Evolutionary conservation across 1,140 invertebrate species (phyloP).

Genomic region (Drosophila prosaltans): DNA sequence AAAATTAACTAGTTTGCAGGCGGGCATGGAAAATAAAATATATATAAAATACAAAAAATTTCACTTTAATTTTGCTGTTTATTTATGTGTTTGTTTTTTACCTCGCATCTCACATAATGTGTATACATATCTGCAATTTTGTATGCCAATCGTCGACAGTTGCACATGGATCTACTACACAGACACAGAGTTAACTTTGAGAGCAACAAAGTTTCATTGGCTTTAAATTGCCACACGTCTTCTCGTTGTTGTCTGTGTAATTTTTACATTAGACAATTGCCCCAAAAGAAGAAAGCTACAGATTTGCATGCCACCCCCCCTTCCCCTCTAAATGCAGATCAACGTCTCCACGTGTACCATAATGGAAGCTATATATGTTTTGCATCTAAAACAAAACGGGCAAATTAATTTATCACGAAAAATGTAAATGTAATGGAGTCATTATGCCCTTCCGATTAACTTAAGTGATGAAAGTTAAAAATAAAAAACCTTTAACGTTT

Average conservation of each 20-base stretch:
- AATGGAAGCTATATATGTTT: constrained; percentile 43
- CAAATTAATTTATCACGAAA: background rate
- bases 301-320: constrained; percentile 65
- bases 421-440: background rate
- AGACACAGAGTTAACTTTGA: constrained; percentile 7
- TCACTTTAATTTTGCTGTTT: constrained; percentile 82
- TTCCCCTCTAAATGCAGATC: constrained; percentile 50
- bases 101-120: constrained; percentile 64
- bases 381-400: background rate
- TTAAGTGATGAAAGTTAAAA: constrained; percentile 60
- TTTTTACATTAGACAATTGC: constrained; percentile 76
- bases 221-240: constrained; percentile 66
- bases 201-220: constrained; percentile 57
- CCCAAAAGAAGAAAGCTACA: constrained; percentile 72
- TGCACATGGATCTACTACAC: constrained; percentile 22
- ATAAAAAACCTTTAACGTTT: background rate
- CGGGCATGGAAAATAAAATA: constrained; percentile 36
- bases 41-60: constrained; percentile 67
- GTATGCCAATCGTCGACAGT: constrained; percentile 70
- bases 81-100: constrained; percentile 81
- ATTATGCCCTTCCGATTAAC: constrained; percentile 13
- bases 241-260: constrained; percentile 50
- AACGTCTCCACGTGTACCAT: constrained; percentile 40
- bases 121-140: constrained; percentile 54
- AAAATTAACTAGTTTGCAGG: constrained; percentile 81